Evolutionary conservation across 2,113 vertebrate genomes (phyloP).

Genomic region (Empidonax alnorum): DNA sequence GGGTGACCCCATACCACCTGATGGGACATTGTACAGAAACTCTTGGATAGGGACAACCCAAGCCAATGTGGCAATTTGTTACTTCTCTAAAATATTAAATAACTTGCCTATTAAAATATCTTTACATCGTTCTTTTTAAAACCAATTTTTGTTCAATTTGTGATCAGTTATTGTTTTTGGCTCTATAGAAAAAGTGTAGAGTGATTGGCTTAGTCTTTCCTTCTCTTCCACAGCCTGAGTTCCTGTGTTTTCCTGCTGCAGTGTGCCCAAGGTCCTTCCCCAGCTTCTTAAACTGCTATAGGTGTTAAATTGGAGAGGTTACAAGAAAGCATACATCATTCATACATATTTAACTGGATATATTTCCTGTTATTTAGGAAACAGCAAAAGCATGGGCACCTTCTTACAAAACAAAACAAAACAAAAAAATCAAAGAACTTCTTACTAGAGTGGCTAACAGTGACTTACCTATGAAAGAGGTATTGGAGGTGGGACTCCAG

Average conservation of each 20-base stretch:
- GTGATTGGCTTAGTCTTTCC: neutral
- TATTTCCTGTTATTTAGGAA: neutral
- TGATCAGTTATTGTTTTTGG: neutral
- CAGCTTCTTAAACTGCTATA: neutral
- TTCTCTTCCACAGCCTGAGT: neutral
- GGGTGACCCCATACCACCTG: rapidly evolving
- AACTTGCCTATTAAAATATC: neutral
- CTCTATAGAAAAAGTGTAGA: neutral
- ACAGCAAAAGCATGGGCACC: rapidly evolving
- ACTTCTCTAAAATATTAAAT: neutral
- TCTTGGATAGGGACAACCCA: neutral
- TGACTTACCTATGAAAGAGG: neutral
- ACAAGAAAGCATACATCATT: neutral
- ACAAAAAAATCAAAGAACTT: neutral
- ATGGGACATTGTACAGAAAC: neutral
- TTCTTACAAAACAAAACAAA: neutral
- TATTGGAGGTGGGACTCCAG: neutral
- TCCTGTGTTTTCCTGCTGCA: neutral
- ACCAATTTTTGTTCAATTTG: neutral
- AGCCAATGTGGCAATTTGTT: neutral
- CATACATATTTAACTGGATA: neutral
- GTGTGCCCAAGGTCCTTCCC: neutral
- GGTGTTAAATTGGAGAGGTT: neutral
- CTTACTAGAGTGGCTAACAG: neutral
- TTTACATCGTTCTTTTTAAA: neutral